Evolutionary conservation across 1,140 invertebrate species (phyloP), one percentile per base, ranked within the genome.

Genomic region (Polypedilum vanderplanki): DNA sequence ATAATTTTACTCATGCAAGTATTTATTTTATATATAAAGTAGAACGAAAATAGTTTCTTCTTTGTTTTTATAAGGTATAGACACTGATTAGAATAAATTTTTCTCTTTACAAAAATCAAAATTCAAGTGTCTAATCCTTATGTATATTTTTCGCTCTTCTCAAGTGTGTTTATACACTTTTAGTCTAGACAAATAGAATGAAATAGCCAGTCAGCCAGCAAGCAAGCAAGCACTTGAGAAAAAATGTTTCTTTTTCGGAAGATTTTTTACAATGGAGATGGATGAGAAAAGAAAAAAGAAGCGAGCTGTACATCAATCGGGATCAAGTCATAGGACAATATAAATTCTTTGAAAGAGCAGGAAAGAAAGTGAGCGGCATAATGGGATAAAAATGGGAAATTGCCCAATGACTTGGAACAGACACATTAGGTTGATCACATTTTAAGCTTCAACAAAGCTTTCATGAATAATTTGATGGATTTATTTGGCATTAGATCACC

Each of bases 401-500:
- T 57, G 46, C 46, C 46, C 46, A 57, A 57, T 57, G 46, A 57
- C n/a, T 57, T 57, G 46, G 46, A 57, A 57, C 46, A 57, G 46
- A 57, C 46, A 57, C 46, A 57, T 57, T 57, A 57, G 46, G 46
- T 57, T 57, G 46, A 57, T 57, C 46, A 57, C 46, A 57, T n/a
- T 57, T 57, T 57, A 57, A 57, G 46, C 46, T 57, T 57, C 46
- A 57, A 15, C 8, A 57, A 57, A 57, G 46, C 46, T 57, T 57
- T 57, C 46, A 57, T 57, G 46, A 57, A 57, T 57, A 57, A 57
- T 57, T 57, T 57, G 46, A 57, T 57, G 46, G 46, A 57, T 57
- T 57, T 57, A 57, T 57, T 57, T 57, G 12, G 46, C 46, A 57
- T 57, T 57, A 57, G n/a, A 57, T 12, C 46, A 57, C 46, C 46